phyloP scores from a whole-genome alignment of 2,113 vertebrate genomes.

The Sebastes fasciatus region DNA sequence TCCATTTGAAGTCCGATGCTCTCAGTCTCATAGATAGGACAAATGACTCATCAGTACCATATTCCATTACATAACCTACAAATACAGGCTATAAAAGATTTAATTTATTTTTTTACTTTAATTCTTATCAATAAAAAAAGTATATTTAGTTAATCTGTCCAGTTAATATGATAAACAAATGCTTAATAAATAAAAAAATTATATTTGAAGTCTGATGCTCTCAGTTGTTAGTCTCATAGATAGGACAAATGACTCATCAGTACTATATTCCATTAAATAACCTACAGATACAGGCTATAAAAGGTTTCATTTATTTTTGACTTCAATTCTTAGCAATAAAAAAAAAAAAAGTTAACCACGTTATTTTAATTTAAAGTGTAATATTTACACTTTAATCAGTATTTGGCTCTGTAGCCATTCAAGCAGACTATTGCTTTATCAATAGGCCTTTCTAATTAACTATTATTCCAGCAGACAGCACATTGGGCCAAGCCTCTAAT shows the following conservation, averaged over 20 bases:
- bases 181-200: background rate
- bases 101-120: no score
- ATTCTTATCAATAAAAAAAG: no score
- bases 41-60: no score
- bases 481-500: background rate
- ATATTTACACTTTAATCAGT: background rate
- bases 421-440: background rate
- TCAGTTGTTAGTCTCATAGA: background rate
- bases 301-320: no score
- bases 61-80: no score
- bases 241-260: background rate
- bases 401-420: background rate
- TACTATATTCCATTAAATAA: background rate
- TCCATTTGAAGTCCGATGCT: no score
- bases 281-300: no score
- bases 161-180: background rate
- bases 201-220: background rate
- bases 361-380: background rate
- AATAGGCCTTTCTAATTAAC: slow-evolving; percentile 1
- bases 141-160: background rate
- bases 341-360: no score
- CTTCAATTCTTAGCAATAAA: no score
- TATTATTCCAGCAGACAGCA: background rate
- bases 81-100: no score
- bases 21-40: no score